Conservation (phyloP, 2,113 vertebrate species). For the Heloderma charlesbogerti region DNA sequence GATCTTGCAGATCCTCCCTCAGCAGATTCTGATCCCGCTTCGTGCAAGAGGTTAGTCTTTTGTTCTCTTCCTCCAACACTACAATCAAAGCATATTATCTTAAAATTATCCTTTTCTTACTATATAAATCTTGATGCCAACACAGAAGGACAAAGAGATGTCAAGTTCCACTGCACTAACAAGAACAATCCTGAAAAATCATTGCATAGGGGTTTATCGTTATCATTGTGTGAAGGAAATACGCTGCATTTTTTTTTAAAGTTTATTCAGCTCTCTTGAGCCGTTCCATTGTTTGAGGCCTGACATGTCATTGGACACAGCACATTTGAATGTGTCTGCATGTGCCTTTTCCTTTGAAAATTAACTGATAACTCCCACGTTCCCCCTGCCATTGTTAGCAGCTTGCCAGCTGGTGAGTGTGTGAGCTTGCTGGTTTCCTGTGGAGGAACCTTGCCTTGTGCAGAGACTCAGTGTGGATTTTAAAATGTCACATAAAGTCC, state of each 20-base stretch:
- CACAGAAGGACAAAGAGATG: not conserved
- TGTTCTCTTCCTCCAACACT: not conserved
- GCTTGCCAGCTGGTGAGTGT: not conserved
- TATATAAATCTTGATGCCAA: not conserved
- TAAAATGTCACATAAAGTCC: not conserved
- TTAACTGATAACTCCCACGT: not conserved
- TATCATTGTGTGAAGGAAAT: not conserved
- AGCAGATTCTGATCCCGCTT: not conserved
- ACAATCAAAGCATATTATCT: not conserved
- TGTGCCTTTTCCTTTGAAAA: not conserved
- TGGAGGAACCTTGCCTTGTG: not conserved
- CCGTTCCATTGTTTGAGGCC: not conserved
- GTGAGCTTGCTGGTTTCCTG: not conserved
- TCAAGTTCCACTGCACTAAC: not conserved
- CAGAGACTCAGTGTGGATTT: not conserved
- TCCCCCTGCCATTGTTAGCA: not conserved
- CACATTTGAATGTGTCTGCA: not conserved
- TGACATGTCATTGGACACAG: not conserved
- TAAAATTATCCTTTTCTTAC: not conserved
- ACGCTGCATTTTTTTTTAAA: not conserved
- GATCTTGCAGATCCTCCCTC: too few species aligned
- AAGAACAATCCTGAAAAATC: not conserved
- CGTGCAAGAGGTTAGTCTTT: not conserved
- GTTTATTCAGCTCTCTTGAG: not conserved
- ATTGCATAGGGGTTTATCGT: not conserved